Percentiles rank a stretch among this genome's conserved stretches.
Conservation (phyloP, 1,140 invertebrate genomes). For the Uloborus diversus region DNA sequence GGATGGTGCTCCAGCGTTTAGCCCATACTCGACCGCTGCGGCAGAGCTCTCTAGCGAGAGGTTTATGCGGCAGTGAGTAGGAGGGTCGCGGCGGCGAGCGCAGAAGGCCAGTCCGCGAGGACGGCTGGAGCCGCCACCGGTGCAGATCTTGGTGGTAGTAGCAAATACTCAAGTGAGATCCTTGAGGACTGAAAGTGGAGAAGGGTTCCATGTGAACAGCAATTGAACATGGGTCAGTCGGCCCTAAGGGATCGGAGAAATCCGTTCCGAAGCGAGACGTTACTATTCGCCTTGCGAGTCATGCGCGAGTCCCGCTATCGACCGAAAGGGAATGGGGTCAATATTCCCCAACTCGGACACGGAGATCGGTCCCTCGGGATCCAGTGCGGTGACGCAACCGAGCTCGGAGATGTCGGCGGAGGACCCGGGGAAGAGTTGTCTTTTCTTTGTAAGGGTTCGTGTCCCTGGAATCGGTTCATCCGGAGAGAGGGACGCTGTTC, state of each 20-base stretch:
- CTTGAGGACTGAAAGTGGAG: background rate
- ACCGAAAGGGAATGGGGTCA: slow-evolving; percentile 68
- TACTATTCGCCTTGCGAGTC: no score
- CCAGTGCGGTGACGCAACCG: slow-evolving; percentile 54
- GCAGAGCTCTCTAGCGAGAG: slow-evolving; percentile 55
- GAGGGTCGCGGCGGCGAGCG: slow-evolving; percentile 77
- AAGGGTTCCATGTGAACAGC: slow-evolving; percentile 82
- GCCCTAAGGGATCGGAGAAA: slow-evolving; percentile 70
- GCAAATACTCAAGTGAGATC: no score
- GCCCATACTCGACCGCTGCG: slow-evolving; percentile 69
- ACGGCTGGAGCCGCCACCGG: slow-evolving; percentile 74
- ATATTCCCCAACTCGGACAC: slow-evolving; percentile 68
- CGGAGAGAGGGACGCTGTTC: no score
- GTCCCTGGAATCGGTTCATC: no score
- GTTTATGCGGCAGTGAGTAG: slow-evolving; percentile 75
- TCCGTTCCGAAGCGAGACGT: slow-evolving; percentile 62
- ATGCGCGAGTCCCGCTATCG: slow-evolving; percentile 1
- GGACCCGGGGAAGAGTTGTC: slow-evolving; percentile 34
- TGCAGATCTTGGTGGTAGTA: slow-evolving; percentile 79
- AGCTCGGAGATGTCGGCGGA: slow-evolving; percentile 34
- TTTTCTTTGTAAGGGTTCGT: slow-evolving; percentile 24
- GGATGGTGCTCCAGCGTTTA: slow-evolving; percentile 83
- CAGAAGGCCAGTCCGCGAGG: slow-evolving; percentile 74
- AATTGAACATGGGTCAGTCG: slow-evolving; percentile 87
- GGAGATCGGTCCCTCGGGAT: slow-evolving; percentile 61